Evolutionary conservation across 1,140 invertebrate species (phyloP).

Genomic region (Cryptotermes secundus): DNA sequence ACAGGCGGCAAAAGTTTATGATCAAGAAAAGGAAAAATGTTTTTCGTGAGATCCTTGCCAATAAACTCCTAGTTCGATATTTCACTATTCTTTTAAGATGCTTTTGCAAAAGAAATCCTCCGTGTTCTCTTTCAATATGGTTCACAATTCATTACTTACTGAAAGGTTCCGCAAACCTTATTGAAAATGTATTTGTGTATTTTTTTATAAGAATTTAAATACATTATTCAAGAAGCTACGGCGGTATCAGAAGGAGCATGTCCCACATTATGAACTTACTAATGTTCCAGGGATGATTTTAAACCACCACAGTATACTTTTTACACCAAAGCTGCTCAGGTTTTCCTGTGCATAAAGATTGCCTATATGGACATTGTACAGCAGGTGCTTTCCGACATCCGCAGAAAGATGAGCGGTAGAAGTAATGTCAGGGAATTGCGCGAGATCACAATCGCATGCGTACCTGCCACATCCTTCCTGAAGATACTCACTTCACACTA

Average conservation of each 20-base stretch:
- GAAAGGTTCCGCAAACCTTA: neutral
- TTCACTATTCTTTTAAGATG: no score
- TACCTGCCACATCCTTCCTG: no score
- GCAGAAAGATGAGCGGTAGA: neutral
- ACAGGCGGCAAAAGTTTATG: neutral
- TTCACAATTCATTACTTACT: neutral
- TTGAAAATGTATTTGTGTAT: neutral
- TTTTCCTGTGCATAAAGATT: neutral
- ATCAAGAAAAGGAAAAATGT: neutral
- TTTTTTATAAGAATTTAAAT: no score
- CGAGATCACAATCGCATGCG: neutral
- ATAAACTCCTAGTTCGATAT: neutral
- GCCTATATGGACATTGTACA: neutral
- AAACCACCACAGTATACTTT: neutral
- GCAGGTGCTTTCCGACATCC: neutral
- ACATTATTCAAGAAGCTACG: neutral
- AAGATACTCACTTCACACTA: no score
- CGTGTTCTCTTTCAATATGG: neutral
- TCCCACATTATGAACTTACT: neutral
- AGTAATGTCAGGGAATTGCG: neutral
- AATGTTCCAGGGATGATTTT: neutral
- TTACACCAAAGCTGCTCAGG: neutral
- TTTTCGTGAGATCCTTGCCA: neutral
- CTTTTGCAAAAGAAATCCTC: no score
- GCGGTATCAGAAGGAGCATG: neutral